Conservation (phyloP, 2,797 vertebrate genomes). For the Dicrostonyx torquatus region DNA sequence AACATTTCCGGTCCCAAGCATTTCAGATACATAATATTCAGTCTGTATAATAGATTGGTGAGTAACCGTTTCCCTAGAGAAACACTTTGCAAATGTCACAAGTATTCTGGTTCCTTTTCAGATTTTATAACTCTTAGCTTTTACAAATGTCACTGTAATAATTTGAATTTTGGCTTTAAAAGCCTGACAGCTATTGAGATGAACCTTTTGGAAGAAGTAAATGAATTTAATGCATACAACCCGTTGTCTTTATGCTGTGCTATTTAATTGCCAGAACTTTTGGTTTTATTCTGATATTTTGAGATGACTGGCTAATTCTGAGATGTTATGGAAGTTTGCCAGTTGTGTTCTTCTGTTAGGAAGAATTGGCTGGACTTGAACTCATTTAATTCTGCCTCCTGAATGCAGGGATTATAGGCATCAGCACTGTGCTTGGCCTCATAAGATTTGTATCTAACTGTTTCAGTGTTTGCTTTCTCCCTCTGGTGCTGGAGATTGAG, state of each 20-base stretch:
- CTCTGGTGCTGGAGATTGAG: background rate
- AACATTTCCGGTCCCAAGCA: background rate
- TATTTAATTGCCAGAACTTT: background rate
- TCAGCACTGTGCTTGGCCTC: background rate
- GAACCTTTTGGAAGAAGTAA: background rate
- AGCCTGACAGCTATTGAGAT: constrained; percentile 14
- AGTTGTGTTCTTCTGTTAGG: background rate
- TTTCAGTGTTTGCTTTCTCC: background rate
- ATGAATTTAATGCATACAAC: constrained; percentile 43
- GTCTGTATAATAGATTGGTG: background rate
- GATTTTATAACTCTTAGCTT: background rate
- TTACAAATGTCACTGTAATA: background rate
- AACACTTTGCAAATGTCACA: background rate
- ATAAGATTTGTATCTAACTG: background rate
- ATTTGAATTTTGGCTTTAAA: constrained; percentile 39
- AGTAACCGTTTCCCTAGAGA: constrained; percentile 45
- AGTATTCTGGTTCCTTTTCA: background rate
- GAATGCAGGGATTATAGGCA: background rate
- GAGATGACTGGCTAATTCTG: background rate
- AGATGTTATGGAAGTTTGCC: background rate
- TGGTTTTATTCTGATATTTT: constrained; percentile 5
- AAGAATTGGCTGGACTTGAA: background rate
- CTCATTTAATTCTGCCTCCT: background rate
- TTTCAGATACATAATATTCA: background rate
- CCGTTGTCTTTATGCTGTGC: background rate